phyloP scores from a whole-genome alignment of 1,140 invertebrate species.

The Apis mellifera region DNA sequence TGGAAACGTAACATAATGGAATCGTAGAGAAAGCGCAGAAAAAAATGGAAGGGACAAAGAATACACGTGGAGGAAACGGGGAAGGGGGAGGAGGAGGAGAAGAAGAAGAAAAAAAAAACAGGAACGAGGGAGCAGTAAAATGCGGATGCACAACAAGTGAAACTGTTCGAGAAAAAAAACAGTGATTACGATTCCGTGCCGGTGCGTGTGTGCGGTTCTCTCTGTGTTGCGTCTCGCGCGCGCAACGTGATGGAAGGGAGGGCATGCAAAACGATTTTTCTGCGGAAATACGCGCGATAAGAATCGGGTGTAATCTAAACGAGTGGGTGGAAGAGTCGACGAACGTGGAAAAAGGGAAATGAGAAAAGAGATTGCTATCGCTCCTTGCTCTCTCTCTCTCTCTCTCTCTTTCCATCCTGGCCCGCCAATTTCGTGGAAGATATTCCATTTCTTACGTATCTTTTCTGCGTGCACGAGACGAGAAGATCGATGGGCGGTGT shows the following conservation, averaged over 20 bases:
- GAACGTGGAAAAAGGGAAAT: not conserved
- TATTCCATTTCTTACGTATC: not conserved
- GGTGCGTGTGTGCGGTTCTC: constrained; percentile 35
- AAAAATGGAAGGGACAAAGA: not conserved
- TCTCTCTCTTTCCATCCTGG: not conserved
- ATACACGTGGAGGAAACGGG: not conserved
- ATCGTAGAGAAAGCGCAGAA: not conserved
- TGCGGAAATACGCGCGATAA: constrained; percentile 15
- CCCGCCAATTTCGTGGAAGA: not conserved
- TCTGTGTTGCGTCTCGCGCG: constrained; percentile 11
- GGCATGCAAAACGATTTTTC: constrained; percentile 50
- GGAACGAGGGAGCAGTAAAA: constrained; percentile 11
- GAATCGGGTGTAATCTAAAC: constrained; percentile 20
- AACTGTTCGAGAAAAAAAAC: constrained; percentile 18
- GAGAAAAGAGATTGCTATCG: not conserved
- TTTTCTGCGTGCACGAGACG: too few species aligned
- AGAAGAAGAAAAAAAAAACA: not conserved
- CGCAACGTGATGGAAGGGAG: not conserved
- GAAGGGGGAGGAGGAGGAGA: constrained; percentile 17
- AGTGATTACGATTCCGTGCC: constrained; percentile 21
- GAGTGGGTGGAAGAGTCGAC: too few species aligned
- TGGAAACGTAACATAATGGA: not conserved
- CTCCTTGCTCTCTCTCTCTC: not conserved
- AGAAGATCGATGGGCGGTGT: too few species aligned
- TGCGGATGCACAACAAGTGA: constrained; percentile 52